phyloP scores from a whole-genome alignment of 2,113 vertebrate species.

The Ia io region DNA sequence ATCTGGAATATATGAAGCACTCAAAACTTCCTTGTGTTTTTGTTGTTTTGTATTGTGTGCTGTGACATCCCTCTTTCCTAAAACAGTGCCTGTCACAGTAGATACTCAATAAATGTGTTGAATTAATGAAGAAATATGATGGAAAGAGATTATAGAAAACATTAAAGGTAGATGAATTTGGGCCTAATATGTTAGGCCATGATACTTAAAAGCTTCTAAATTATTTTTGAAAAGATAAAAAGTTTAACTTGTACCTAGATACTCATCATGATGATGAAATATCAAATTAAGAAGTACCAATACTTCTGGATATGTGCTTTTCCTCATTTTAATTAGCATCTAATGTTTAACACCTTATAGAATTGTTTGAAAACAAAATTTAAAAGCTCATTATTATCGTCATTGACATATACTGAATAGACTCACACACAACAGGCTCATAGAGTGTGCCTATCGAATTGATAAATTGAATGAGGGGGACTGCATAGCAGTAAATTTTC shows the following conservation, averaged over 20 bases:
- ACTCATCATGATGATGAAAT: background rate
- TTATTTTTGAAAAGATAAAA: slow-evolving; percentile 1
- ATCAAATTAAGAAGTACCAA: background rate
- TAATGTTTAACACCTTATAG: background rate
- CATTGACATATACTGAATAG: background rate
- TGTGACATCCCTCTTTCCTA: background rate
- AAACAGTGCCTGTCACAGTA: background rate
- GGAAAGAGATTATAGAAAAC: background rate
- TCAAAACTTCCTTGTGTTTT: background rate
- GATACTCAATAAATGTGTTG: background rate
- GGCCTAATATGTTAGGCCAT: background rate
- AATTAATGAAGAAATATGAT: background rate
- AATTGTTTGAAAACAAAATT: background rate
- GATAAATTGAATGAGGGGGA: background rate
- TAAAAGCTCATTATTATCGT: background rate
- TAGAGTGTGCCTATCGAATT: background rate
- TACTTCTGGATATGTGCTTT: background rate
- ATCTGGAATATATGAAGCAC: background rate
- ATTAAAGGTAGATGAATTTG: background rate
- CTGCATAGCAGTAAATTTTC: background rate
- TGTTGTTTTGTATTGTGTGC: background rate
- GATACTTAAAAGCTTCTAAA: background rate
- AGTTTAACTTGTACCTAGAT: background rate
- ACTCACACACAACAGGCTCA: background rate
- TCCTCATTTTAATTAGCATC: background rate